Percentiles rank a stretch among this genome's conserved stretches.
phyloP scores from a whole-genome alignment of 2,888 invertebrate genomes.

The Agonopterix alstromeriana region DNA sequence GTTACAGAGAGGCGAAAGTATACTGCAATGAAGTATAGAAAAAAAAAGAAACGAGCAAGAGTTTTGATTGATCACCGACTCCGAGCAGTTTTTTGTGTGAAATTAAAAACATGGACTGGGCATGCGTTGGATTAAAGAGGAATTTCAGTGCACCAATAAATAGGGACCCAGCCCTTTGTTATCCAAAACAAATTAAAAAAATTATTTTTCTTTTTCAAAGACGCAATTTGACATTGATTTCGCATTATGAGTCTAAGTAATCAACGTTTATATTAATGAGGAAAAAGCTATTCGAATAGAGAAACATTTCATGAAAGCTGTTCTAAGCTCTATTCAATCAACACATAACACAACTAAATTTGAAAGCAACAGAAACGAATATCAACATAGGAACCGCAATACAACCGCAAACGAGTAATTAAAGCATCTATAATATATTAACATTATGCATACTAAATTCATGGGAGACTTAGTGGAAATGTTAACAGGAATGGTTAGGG shows the following conservation, averaged over 20 bases:
- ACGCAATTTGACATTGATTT: constrained; percentile 40
- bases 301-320: too few relatives aligned
- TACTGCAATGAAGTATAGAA: constrained; percentile 68
- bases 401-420: constrained; percentile 67
- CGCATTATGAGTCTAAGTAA: constrained; percentile 27
- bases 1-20: constrained; percentile 67
- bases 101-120: constrained; percentile 71
- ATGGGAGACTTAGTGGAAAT: constrained; percentile 59
- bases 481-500: constrained; percentile 51
- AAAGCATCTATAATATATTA: constrained; percentile 70
- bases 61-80: constrained; percentile 75
- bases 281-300: too few relatives aligned
- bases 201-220: constrained; percentile 51
- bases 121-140: constrained; percentile 70
- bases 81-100: constrained; percentile 67
- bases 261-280: not conserved
- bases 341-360: not conserved
- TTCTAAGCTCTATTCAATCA: too few relatives aligned
- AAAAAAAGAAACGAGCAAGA: constrained; percentile 55
- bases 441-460: constrained; percentile 67
- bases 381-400: constrained; percentile 48
- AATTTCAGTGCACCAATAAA: constrained; percentile 59
- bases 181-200: constrained; percentile 49
- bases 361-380: constrained; percentile 33
- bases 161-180: constrained; percentile 49